These are phyloP conservation scores for Cosmia pyralina DNA, from an alignment of 2,888 invertebrate species.

Conservation along the genomic window DNA sequence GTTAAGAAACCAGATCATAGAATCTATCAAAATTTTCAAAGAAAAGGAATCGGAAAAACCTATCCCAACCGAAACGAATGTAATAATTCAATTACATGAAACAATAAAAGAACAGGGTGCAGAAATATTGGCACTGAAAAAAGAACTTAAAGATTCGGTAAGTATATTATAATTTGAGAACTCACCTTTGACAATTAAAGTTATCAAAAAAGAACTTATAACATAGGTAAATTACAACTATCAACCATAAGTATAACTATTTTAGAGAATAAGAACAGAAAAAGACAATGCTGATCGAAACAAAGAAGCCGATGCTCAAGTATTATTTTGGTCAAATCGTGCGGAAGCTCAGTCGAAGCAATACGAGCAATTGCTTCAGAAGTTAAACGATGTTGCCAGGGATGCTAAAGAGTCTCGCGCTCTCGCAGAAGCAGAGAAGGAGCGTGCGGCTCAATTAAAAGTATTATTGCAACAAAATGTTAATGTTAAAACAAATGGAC, in stretches of 20 bases:
- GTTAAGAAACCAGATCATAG: conserved; percentile 82
- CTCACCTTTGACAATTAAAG: too few relatives aligned
- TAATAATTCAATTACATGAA: conserved; percentile 81
- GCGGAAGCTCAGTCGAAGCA: conserved; percentile 82
- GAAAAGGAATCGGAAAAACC: conserved; percentile 70
- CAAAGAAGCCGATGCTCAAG: conserved; percentile 80
- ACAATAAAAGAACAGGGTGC: conserved; percentile 88
- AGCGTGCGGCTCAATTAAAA: conserved; percentile 78
- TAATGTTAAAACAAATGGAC: conserved; percentile 60
- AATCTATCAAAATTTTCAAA: conserved; percentile 80
- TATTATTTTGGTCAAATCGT: conserved; percentile 79
- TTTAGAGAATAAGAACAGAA: conserved; percentile 75
- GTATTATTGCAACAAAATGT: conserved; percentile 74
- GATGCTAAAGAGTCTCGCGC: conserved; percentile 80
- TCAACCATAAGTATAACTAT: conserved; percentile 29
- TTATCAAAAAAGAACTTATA: neutral
- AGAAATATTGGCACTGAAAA: conserved; percentile 86
- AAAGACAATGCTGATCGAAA: conserved; percentile 74
- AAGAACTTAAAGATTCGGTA: conserved; percentile 85
- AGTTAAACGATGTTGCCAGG: conserved; percentile 80
- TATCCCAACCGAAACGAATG: conserved; percentile 72
- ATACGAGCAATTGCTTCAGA: conserved; percentile 81
- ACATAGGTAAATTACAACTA: neutral
- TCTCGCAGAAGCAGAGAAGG: conserved; percentile 78
- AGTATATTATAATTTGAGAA: conserved; percentile 58